A percentile compares a stretch with the other conserved stretches of the same genome.
These are phyloP conservation scores for Sturnus vulgaris DNA, from an alignment of 2,113 vertebrate species.

Conservation along the genomic window DNA sequence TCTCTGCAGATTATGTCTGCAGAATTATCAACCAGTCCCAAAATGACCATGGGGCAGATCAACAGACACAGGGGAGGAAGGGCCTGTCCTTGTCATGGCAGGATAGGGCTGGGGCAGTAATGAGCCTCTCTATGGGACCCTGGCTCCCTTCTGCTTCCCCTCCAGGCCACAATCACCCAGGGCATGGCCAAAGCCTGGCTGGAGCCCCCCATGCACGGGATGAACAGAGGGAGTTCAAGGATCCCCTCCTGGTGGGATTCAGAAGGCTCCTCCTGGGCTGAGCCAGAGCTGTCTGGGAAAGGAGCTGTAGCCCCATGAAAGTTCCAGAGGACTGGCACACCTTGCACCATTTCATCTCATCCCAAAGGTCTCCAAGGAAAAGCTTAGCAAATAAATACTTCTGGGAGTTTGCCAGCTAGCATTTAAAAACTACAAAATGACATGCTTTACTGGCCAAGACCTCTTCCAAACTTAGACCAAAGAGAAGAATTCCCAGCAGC, in stretches of 20 bases:
- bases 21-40: background rate
- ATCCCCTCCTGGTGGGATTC: background rate
- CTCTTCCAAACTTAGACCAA: background rate
- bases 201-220: accelerated
- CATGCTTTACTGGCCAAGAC: background rate
- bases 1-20: background rate
- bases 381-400: background rate
- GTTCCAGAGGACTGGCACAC: background rate
- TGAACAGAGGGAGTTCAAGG: background rate
- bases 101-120: background rate
- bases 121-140: accelerated
- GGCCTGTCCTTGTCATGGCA: background rate
- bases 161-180: background rate
- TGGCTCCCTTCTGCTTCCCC: background rate
- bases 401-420: background rate
- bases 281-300: background rate
- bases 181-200: background rate
- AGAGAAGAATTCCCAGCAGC: background rate
- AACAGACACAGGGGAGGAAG: background rate
- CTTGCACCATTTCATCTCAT: background rate
- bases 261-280: background rate
- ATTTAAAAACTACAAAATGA: background rate
- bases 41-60: background rate
- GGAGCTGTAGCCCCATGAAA: background rate
- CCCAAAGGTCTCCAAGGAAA: background rate